Evolutionary conservation across 2,888 invertebrate species (phyloP).

Genomic region (Seira ritae): DNA sequence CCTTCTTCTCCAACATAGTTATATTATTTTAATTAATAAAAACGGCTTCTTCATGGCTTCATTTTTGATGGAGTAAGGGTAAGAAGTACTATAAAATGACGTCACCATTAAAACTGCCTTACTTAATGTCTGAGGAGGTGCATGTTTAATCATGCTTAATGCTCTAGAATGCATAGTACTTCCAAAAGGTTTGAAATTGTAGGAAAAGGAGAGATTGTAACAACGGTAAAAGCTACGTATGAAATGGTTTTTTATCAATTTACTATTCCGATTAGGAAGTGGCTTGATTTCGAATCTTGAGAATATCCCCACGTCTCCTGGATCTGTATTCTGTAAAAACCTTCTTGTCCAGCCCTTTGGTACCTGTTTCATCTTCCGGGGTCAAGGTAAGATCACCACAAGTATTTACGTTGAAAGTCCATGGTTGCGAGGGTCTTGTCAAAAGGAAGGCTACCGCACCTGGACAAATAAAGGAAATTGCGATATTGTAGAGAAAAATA

Average conservation of each 20-base stretch:
- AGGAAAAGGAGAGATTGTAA: slow-evolving; percentile 2
- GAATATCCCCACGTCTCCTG: slow-evolving; percentile 54
- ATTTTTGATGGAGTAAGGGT: too few species aligned
- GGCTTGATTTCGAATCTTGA: slow-evolving; percentile 34
- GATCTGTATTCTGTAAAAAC: slow-evolving; percentile 60
- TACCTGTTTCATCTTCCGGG: slow-evolving; percentile 46
- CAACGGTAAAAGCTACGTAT: slow-evolving; percentile 1
- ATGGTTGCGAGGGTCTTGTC: slow-evolving; percentile 34
- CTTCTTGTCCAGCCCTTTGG: slow-evolving; percentile 51
- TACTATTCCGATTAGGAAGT: not conserved
- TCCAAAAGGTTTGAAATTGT: not conserved
- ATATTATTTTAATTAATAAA: too few species aligned
- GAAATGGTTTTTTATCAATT: slow-evolving; percentile 1
- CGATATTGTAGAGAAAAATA: not conserved
- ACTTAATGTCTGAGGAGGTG: not conserved
- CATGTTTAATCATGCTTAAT: not conserved
- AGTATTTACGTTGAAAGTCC: slow-evolving; percentile 46
- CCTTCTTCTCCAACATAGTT: too few species aligned
- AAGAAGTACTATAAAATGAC: too few species aligned
- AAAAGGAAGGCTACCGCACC: slow-evolving; percentile 53
- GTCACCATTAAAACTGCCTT: not conserved
- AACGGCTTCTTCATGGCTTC: not conserved
- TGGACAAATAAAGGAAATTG: slow-evolving; percentile 5
- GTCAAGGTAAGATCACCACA: slow-evolving; percentile 41
- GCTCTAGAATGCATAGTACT: slow-evolving; percentile 1